Evolutionary conservation across 2,888 invertebrate species (phyloP), one percentile per base, ranked within the genome.

Genomic region (Lepidonotus clava): DNA sequence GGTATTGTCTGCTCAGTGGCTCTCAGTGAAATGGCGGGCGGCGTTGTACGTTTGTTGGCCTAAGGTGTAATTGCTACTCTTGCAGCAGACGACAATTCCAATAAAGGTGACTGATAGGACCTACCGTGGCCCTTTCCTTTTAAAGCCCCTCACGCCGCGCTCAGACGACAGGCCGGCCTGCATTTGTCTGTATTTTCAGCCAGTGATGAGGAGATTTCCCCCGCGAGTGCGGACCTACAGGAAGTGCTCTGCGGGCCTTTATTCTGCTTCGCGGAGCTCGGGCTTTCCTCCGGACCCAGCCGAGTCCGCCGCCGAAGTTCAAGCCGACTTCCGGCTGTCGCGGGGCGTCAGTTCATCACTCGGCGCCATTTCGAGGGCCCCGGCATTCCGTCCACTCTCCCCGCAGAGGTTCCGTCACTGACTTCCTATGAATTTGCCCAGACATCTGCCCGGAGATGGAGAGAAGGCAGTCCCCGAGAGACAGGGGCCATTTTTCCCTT

Each of bases 171-270:
- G 1, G 36, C 51, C 51, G 14, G 51, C 28, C 40, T 24, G 21
- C 76, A 14, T 76, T 76, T 76, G 24, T 76, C 28, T 46, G 32
- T 38, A 80, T 80, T 80, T 41, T 80, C 46, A 32, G 46, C 46
- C 80, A 80, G n/a, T 41, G 80, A 41, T 80, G 80, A 28, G 21
- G 80, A 32, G 80, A 80, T 21, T 46, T 80, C 46, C 46, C 80
- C 80, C 46, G 76, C 40, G 24, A 21, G 46, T 32, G 28, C 77
- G 46, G 32, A 6, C 80, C 40, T 24, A 80, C 46, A 11, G 80
- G 80, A 80, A 80, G 28, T 46, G 80, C 46, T 80, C 51, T 6
- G 21, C 80, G 32, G 32, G 24, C 51, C 80, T 28, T 41, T 80
- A 77, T 38, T 77, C 40, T 28, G 40, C n/a, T 6, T 6, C 6